A percentile compares a stretch with the other conserved stretches of the same genome.
phyloP scores from a whole-genome alignment of 2,797 vertebrate genomes.

The Moxostoma hubbsi region DNA sequence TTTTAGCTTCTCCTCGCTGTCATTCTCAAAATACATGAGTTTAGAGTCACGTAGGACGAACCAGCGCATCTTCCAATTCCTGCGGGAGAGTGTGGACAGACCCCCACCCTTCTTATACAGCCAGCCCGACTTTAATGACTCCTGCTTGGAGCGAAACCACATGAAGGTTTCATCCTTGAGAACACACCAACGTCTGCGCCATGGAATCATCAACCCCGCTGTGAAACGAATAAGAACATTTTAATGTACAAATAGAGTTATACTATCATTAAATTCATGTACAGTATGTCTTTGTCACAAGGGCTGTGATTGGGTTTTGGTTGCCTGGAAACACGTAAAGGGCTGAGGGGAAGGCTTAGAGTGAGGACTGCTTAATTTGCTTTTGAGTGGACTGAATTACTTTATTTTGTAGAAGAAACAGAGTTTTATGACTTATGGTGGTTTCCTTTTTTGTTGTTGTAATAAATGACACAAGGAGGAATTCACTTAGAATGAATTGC shows the following conservation, averaged over 20 bases:
- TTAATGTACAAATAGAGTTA: neutral
- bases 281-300: too few relatives aligned
- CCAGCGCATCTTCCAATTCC: slow-evolving; percentile 96
- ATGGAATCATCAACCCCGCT: slow-evolving; percentile 93
- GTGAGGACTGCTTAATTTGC: too few relatives aligned
- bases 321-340: too few relatives aligned
- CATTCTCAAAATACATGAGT: slow-evolving; percentile 93
- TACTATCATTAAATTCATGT: too few relatives aligned
- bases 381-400: too few relatives aligned
- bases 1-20: slow-evolving; percentile 91
- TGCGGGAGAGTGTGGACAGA: slow-evolving; percentile 88
- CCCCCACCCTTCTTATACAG: slow-evolving; percentile 93
- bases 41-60: slow-evolving; percentile 90
- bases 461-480: too few relatives aligned
- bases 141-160: slow-evolving; percentile 96
- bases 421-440: too few relatives aligned
- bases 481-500: too few relatives aligned
- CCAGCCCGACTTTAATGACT: slow-evolving; percentile 93
- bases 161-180: slow-evolving; percentile 94
- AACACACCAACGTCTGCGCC: slow-evolving; percentile 92
- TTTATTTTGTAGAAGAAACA: too few relatives aligned
- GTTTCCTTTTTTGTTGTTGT: too few relatives aligned
- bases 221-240: neutral
- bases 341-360: too few relatives aligned
- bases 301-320: too few relatives aligned